Base-by-base conservation (phyloP, 2,113 vertebrate species). In the Stegostoma tigrinum region DNA sequence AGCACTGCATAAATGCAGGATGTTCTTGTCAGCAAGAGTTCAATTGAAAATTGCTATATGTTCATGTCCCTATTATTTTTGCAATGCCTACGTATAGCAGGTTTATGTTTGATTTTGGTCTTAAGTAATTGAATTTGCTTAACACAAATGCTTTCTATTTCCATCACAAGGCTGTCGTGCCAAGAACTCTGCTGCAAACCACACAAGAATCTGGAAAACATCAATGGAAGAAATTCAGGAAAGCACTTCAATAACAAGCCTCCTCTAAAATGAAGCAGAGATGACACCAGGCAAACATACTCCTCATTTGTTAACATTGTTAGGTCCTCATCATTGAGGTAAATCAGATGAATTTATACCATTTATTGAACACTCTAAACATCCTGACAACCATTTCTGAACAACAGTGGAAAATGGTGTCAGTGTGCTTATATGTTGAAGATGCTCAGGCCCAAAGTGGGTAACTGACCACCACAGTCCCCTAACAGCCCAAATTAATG, bases 181-280 rank as follows among this genome's bases (percentile, higher is more conserved):
- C 89, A 93, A 38, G 55, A 93, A 93, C 66, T 93, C 34, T 93
- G 34, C 8, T 67, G 61, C 34, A 93, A 64, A 19, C 89, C 61
- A 66, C 61, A 17, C 89, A 93, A 93, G 38, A 93, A 66, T 66
- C 61, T 93, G 89, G 89, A 93, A 93, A 38, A 38, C 19, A 93
- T 93, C 61, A 64, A 64, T 23, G 5, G 61, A 19, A 66, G 89
- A 66, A 66, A 90, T 90, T 66, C 89, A 93, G n/a, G 89, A 93
- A 66, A 93, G 89, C 89, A 42, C 17, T 67, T 93, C 64, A 66
- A n/a, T 34, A 10, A 66, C 17, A n/a, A 21, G 89, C 89, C 19
- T 64, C 30, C 34, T 38, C 30, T 7, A 34, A 64, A 91, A 66
- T n/a, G 19, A 64, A 93, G 34, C 55, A 93, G 64, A 38, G 21